Base-by-base conservation (phyloP, 2,797 vertebrate species). In the Scyliorhinus canicula region DNA sequence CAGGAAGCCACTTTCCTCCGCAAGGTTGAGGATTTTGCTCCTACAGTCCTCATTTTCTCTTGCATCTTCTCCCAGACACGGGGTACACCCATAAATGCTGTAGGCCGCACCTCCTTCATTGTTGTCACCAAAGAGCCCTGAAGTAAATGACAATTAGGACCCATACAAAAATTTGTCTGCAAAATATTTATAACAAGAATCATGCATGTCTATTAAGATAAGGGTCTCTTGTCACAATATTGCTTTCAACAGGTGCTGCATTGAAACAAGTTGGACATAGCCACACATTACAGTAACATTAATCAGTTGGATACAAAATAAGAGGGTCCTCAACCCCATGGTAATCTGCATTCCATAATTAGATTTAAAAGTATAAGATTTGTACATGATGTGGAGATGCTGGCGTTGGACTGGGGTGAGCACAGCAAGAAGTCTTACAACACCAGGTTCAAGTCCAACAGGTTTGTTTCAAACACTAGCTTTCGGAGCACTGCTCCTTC, bases 61-160 rank as follows among this genome's bases (percentile, higher is more conserved):
- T 99, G 98, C 97, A 99, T 99, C 97, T 99, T 99, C 95, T 99
- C 99, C 99, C 99, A 99, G 90, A 99, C 98, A 0, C 98, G 98
- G 0, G 99, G 99, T 63, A 99, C 98, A 3, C 98, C 99, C 97
- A 99, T 86, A 96, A 99, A 99, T 0, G 97, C 96, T 0, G 99
- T 99, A 28, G 99, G 99, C 57, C 97, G 98, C 93, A 98, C 98
- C 52, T 99, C 98, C 95, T 97, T 97, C 96, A 99, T 93, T 0
- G 98, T 99, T 95, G 97, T 97, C 0, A 98, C 97, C 96, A 99
- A 95, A 16, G 97, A 98, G 95, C 99, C 99, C 99, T 99, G 97
- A 31, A 0, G 0, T 79, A 44, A 26, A 95, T 31, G 40, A 50
- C 4, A 47, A 52, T 52, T 69, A 31, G 11, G 74, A 47, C 26